phyloP scores from a whole-genome alignment of 2,113 vertebrate species.

The Mellivora capensis region DNA sequence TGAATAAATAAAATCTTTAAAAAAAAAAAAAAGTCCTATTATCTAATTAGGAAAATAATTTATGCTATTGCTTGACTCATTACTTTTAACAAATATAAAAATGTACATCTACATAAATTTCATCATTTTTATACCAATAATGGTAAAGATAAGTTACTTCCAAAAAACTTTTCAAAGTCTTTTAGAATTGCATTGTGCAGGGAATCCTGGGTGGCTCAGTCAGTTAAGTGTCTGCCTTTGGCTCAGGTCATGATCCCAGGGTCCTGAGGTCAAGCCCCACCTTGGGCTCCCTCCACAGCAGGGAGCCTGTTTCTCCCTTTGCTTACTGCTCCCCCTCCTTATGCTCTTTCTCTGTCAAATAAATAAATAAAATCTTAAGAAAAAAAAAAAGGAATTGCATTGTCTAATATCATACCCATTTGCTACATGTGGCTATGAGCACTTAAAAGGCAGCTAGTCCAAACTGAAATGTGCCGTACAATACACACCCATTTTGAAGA shows the following conservation, averaged over 20 bases:
- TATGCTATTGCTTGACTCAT: background rate
- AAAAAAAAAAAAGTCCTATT: background rate
- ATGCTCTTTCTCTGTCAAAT: background rate
- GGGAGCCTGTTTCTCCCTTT: background rate
- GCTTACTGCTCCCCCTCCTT: background rate
- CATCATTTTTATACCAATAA: background rate
- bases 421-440: background rate
- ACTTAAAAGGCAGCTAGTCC: background rate
- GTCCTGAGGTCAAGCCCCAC: background rate
- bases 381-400: background rate
- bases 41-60: constrained; percentile 25
- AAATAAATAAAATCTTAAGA: background rate
- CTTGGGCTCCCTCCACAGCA: background rate
- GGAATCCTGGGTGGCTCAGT: background rate
- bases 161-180: background rate
- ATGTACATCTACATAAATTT: background rate
- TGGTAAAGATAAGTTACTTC: background rate
- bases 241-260: background rate
- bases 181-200: background rate
- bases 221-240: background rate
- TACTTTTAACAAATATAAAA: constrained; percentile 19
- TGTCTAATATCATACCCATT: background rate
- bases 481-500: background rate
- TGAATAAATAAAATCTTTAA: too few species aligned
- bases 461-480: background rate